Evolutionary conservation across 2,888 invertebrate genomes (phyloP).

Genomic region (Lottia scabra): DNA sequence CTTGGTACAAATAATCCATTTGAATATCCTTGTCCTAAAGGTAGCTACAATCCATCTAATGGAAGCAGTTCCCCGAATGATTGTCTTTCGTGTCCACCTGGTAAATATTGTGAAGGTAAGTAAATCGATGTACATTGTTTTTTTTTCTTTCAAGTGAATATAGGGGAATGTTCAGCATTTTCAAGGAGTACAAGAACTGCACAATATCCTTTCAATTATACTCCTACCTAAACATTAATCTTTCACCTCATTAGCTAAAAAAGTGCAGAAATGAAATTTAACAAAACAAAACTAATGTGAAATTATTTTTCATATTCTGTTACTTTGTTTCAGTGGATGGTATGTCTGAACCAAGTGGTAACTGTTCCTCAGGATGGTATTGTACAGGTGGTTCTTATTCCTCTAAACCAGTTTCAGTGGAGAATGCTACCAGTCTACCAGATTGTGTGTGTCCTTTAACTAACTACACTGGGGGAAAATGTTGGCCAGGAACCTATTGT

Average conservation of each 20-base stretch:
- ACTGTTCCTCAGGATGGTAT: slow-evolving; percentile 64
- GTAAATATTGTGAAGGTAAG: slow-evolving; percentile 63
- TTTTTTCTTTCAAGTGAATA: neutral
- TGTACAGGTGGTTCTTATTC: slow-evolving; percentile 60
- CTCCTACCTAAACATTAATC: no score
- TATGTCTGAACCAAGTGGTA: slow-evolving; percentile 50
- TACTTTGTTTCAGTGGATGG: slow-evolving; percentile 53
- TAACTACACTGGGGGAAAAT: slow-evolving; percentile 63
- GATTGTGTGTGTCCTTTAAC: slow-evolving; percentile 59
- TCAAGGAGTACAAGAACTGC: no score
- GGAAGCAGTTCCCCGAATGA: slow-evolving; percentile 46
- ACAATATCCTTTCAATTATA: no score
- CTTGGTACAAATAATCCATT: slow-evolving; percentile 51
- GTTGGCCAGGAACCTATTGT: slow-evolving; percentile 65
- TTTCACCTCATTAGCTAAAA: no score
- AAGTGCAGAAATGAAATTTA: no score
- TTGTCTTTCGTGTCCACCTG: slow-evolving; percentile 62
- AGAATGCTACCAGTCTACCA: slow-evolving; percentile 49
- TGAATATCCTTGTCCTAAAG: slow-evolving; percentile 60
- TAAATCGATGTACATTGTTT: neutral
- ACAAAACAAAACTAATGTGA: no score
- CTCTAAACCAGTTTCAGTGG: slow-evolving; percentile 45
- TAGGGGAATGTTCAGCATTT: neutral
- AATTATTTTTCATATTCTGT: no score
- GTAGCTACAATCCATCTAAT: slow-evolving; percentile 58